Percentiles rank a stretch among this genome's conserved stretches.
Conservation (phyloP, 2,888 invertebrate species). For the Rhodophaea formosa region DNA sequence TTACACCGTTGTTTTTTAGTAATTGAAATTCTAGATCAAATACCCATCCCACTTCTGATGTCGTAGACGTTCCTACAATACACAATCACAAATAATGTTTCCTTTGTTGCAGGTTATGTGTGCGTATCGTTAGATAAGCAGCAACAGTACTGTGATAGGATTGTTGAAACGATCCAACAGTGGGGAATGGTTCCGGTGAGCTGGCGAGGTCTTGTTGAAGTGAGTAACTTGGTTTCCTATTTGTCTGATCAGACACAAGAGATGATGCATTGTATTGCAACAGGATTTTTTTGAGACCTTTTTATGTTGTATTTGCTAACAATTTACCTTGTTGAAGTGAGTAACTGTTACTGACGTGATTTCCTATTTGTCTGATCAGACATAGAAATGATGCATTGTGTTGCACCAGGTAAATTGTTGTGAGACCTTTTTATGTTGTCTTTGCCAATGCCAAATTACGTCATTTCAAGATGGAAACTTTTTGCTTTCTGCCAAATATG, state of each 20-base stretch:
- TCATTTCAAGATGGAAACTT: too few relatives aligned
- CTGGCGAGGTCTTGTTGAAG: conserved; percentile 67
- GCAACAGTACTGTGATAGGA: conserved; percentile 56
- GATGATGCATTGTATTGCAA: neutral
- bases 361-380: neutral
- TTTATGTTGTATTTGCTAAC: too few relatives aligned
- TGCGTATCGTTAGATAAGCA: conserved; percentile 69
- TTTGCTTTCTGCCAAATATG: too few relatives aligned
- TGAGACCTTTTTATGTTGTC: too few relatives aligned
- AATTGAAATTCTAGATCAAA: neutral
- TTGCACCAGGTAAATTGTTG: neutral
- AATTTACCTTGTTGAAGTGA: too few relatives aligned
- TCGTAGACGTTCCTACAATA: conserved; percentile 7
- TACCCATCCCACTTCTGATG: neutral
- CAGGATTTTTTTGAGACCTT: neutral
- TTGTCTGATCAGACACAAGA: neutral
- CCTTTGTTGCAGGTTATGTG: conserved; percentile 75
- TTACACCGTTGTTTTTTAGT: neutral
- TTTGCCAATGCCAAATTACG: too few relatives aligned
- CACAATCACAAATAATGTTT: conserved; percentile 32
- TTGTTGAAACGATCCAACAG: conserved; percentile 57
- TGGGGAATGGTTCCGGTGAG: conserved; percentile 78
- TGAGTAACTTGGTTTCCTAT: conserved; percentile 44
- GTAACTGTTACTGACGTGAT: too few relatives aligned
- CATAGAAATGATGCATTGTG: neutral